Conservation (phyloP, 2,113 vertebrate genomes). For the Ovis aries region DNA sequence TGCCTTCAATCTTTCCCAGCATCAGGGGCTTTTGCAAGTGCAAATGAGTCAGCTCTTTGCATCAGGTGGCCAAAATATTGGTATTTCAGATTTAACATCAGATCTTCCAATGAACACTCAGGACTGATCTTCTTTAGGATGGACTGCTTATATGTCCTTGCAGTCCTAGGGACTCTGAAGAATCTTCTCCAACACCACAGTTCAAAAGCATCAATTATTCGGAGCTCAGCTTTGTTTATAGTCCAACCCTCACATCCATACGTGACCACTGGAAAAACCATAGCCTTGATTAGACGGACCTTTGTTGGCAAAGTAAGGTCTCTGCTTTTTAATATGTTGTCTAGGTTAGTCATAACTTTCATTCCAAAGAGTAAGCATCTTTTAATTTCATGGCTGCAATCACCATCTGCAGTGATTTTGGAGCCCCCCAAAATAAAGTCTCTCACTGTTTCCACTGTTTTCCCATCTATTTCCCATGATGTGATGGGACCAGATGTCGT, state of each 20-base stretch:
- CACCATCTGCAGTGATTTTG: neutral
- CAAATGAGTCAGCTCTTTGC: neutral
- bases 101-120: neutral
- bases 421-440: neutral
- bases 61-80: neutral
- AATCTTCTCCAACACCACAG: neutral
- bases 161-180: neutral
- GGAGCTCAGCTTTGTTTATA: accelerated
- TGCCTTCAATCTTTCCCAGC: neutral
- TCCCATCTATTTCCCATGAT: neutral
- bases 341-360: neutral
- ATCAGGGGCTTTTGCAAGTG: neutral
- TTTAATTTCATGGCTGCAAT: neutral
- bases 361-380: neutral
- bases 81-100: neutral
- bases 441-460: neutral
- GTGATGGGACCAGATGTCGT: neutral
- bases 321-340: neutral
- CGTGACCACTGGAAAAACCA: neutral
- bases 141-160: neutral
- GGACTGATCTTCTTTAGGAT: neutral
- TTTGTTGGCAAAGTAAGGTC: neutral
- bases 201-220: neutral
- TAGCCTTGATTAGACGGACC: neutral
- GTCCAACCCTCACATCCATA: neutral